These are phyloP conservation scores for Amazona vittata DNA, from an alignment of 2,113 vertebrate species.

Conservation along the genomic window DNA sequence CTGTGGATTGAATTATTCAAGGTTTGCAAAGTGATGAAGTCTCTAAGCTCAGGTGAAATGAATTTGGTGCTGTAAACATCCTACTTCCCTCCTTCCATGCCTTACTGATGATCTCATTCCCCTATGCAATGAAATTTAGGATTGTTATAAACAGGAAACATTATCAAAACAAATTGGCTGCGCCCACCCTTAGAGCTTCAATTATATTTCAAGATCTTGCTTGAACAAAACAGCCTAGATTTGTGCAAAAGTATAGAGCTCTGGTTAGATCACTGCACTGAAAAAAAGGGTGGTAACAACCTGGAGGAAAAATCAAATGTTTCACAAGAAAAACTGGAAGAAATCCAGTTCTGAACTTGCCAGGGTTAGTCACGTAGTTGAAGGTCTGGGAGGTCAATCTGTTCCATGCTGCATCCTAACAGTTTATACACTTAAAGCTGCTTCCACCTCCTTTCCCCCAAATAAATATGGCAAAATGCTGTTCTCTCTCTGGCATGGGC, in stretches of 20 bases:
- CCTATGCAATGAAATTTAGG: neutral
- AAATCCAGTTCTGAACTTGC: neutral
- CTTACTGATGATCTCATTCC: conserved; percentile 12
- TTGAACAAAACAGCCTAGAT: neutral
- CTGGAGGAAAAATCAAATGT: neutral
- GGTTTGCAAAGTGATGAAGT: neutral
- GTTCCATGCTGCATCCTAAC: neutral
- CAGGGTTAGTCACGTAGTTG: neutral
- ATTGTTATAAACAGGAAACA: conserved; percentile 59
- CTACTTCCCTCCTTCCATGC: neutral
- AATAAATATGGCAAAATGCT: neutral
- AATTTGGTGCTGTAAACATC: neutral
- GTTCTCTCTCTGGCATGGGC: neutral
- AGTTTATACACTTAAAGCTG: neutral
- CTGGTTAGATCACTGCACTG: neutral
- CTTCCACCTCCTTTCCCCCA: neutral
- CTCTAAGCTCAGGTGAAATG: neutral
- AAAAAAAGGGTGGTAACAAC: neutral
- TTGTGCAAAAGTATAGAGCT: neutral
- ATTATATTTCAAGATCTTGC: conserved; percentile 11
- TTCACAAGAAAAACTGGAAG: conserved; percentile 6
- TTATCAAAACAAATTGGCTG: conserved; percentile 34
- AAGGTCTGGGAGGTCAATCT: neutral
- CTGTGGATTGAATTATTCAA: neutral
- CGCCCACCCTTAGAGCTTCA: neutral